Evolutionary conservation across 35 echinoderm and acorn worm genomes (phyloP).

Genomic region (Diadema setosum): DNA sequence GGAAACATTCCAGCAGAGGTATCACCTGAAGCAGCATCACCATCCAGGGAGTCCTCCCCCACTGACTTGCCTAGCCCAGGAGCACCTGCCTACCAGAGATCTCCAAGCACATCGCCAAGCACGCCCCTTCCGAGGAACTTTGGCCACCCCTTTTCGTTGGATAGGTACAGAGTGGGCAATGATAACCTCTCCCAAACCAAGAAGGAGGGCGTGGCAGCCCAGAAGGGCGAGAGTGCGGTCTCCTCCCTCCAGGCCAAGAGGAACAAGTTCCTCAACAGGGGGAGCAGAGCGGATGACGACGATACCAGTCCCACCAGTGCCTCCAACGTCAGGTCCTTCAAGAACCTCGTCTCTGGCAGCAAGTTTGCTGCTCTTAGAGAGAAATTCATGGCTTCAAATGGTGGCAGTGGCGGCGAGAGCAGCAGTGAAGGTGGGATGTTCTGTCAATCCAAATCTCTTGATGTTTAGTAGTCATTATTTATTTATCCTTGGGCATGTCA

Average conservation of each 20-base stretch:
- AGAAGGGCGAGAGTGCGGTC: background rate
- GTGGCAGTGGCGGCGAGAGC: background rate
- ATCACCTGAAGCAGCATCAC: background rate
- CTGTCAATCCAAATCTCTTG: background rate
- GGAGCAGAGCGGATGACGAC: background rate
- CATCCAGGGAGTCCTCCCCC: background rate
- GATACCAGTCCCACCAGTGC: background rate
- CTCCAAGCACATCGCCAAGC: background rate
- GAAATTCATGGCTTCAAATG: background rate
- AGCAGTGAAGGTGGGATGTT: background rate
- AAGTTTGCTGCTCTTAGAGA: slow-evolving; percentile 20
- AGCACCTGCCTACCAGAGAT: background rate
- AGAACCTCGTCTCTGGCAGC: background rate
- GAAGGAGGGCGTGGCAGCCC: background rate
- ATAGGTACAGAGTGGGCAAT: background rate
- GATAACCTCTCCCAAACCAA: background rate
- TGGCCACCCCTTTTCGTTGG: background rate
- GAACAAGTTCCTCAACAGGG: background rate
- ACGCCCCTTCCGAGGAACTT: background rate
- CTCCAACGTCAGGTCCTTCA: background rate
- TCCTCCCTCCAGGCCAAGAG: background rate
- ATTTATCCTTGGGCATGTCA: too few species aligned
- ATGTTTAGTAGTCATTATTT: too few species aligned
- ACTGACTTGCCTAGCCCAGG: background rate
- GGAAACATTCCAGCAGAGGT: background rate